Conservation (phyloP, 2,113 vertebrate genomes). For the Hippotragus niger region DNA sequence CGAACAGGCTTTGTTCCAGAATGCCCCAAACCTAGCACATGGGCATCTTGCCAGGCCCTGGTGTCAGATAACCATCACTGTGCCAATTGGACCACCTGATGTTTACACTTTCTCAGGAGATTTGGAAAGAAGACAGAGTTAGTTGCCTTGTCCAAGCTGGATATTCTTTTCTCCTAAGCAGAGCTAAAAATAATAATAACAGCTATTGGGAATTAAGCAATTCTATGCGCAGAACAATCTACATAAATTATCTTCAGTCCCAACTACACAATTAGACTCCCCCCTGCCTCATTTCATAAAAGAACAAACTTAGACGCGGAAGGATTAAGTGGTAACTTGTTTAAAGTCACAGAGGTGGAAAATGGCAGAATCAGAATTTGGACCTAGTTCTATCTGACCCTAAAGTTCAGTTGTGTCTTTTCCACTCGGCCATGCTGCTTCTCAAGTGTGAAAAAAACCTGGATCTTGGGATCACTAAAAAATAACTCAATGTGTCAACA, state of each 20-base stretch:
- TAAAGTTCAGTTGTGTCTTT: background rate
- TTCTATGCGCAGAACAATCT: background rate
- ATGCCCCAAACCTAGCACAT: background rate
- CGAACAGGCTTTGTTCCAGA: background rate
- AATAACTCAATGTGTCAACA: background rate
- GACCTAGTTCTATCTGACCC: background rate
- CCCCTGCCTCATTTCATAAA: background rate
- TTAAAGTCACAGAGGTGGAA: background rate
- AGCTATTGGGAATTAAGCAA: background rate
- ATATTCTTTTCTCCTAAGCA: background rate
- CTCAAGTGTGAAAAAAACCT: background rate
- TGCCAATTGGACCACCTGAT: background rate
- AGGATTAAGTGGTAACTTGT: background rate
- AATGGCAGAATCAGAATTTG: background rate
- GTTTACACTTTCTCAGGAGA: background rate
- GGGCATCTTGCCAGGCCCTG: background rate
- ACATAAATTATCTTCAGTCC: background rate
- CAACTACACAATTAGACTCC: background rate
- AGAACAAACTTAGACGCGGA: background rate
- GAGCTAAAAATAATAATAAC: background rate
- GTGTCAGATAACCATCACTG: background rate
- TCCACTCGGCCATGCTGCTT: background rate
- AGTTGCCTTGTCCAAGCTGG: background rate
- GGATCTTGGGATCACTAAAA: background rate
- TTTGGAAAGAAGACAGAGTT: background rate